A percentile compares a stretch with the other conserved stretches of the same genome.
phyloP scores from a whole-genome alignment of 2,797 vertebrate species.

The Argyrosomus regius region DNA sequence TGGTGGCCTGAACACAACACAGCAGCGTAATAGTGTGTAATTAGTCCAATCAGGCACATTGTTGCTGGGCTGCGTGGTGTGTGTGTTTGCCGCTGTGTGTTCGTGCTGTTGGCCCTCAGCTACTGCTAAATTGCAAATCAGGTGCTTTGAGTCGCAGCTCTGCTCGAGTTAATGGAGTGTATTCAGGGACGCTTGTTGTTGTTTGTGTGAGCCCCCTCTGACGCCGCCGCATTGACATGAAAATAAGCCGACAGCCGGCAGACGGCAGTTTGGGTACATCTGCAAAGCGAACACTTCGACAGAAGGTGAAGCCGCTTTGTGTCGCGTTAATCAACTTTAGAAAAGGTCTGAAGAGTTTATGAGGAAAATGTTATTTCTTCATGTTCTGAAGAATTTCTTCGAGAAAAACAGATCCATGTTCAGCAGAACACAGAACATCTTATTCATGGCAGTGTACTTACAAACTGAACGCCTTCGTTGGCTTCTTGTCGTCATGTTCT shows the following conservation, averaged over 20 bases:
- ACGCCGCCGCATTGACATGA: slow-evolving; percentile 30
- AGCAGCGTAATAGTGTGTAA: slow-evolving; percentile 38
- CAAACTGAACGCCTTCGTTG: too few species aligned
- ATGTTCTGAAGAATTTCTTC: too few species aligned
- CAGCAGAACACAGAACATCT: neutral
- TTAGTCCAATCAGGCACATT: slow-evolving; percentile 59
- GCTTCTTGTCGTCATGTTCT: too few species aligned
- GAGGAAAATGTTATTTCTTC: neutral
- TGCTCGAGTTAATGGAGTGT: slow-evolving; percentile 51
- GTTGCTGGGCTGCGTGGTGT: slow-evolving; percentile 51
- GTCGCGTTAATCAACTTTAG: slow-evolving; percentile 10
- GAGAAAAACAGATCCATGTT: too few species aligned
- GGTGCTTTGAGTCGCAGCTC: slow-evolving; percentile 52
- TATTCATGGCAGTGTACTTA: too few species aligned
- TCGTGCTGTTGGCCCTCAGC: slow-evolving; percentile 42
- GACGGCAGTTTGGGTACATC: slow-evolving; percentile 13
- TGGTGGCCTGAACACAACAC: slow-evolving; percentile 41
- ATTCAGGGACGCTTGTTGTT: slow-evolving; percentile 58
- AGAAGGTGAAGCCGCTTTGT: neutral
- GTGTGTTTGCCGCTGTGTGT: slow-evolving; percentile 17
- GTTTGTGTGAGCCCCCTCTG: slow-evolving; percentile 38
- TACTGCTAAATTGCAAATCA: slow-evolving; percentile 54
- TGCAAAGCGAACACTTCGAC: neutral
- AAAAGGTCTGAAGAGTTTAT: neutral
- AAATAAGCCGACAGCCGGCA: slow-evolving; percentile 39